A percentile compares a stretch with the other conserved stretches of the same genome.
These are phyloP conservation scores for Hydrotaea cyrtoneurina DNA, from an alignment of 2,888 invertebrate species.

Conservation along the genomic window DNA sequence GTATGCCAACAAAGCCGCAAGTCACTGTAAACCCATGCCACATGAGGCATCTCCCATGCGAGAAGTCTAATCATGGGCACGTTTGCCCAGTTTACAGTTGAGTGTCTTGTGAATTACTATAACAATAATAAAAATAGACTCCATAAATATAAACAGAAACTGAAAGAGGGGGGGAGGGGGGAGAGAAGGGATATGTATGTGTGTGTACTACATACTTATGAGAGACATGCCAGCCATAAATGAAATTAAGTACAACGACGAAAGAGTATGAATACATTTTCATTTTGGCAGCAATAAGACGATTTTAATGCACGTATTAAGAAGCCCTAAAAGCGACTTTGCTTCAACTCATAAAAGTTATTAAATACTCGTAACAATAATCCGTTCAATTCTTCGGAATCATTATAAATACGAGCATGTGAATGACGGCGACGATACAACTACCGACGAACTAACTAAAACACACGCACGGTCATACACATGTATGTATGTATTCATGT, in stretches of 20 bases:
- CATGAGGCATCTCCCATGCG: neutral
- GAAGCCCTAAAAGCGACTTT: neutral
- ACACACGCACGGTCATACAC: neutral
- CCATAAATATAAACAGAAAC: neutral
- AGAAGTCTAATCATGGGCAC: neutral
- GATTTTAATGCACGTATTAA: conserved; percentile 8
- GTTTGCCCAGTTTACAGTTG: neutral
- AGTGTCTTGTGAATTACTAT: conserved; percentile 3
- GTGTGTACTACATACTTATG: neutral
- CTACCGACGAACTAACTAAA: neutral
- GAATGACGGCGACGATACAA: neutral
- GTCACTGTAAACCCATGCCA: neutral
- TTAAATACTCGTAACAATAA: conserved; percentile 18
- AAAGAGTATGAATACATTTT: conserved; percentile 15
- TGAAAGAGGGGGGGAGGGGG: neutral
- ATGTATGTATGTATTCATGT: no score
- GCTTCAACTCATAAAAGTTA: conserved; percentile 12
- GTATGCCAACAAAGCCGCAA: neutral
- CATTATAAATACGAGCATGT: neutral
- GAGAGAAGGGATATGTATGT: neutral
- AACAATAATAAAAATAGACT: neutral
- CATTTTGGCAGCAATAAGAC: conserved; percentile 8
- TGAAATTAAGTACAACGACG: neutral
- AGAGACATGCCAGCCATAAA: neutral
- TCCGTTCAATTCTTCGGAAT: neutral